phyloP scores from a whole-genome alignment of 1,140 invertebrate species.

The Drosophila gunungcola region DNA sequence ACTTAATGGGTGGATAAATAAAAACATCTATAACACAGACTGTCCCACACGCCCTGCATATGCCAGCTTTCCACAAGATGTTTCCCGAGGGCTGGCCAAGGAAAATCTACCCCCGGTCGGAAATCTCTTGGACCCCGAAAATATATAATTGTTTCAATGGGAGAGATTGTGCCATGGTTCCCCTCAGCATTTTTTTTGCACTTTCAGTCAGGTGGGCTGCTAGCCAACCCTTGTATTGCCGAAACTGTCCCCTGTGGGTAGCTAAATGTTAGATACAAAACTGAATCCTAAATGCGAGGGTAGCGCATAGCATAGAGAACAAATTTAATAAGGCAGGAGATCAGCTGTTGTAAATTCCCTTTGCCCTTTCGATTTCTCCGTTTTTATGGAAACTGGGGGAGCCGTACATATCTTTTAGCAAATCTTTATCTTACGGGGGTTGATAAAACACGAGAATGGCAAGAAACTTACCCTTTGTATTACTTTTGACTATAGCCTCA shows the following conservation, averaged over 20 bases:
- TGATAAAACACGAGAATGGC: slow-evolving; percentile 21
- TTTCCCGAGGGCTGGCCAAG: slow-evolving; percentile 18
- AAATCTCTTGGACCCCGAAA: slow-evolving; percentile 40
- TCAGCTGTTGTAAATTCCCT: slow-evolving; percentile 70
- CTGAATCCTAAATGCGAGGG: slow-evolving; percentile 37
- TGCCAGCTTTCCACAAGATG: slow-evolving; percentile 47
- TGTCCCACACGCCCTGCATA: slow-evolving; percentile 26
- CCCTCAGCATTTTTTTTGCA: slow-evolving; percentile 27
- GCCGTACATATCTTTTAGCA: slow-evolving; percentile 67
- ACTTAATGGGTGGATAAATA: slow-evolving; percentile 60
- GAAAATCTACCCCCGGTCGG: slow-evolving; percentile 47
- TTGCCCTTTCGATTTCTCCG: slow-evolving; percentile 9
- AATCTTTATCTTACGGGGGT: slow-evolving; percentile 64
- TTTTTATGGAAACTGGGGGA: slow-evolving; percentile 67
- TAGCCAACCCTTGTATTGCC: slow-evolving; percentile 57
- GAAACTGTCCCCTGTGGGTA: slow-evolving; percentile 72
- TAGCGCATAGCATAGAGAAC: slow-evolving; percentile 31
- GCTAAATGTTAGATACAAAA: slow-evolving; percentile 14
- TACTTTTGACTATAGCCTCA: slow-evolving; percentile 22
- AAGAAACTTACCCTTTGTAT: slow-evolving; percentile 31
- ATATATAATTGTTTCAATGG: slow-evolving; percentile 74
- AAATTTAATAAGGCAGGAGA: slow-evolving; percentile 73
- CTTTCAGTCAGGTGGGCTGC: slow-evolving; percentile 67
- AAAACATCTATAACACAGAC: slow-evolving; percentile 13
- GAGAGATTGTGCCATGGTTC: slow-evolving; percentile 38